These are phyloP conservation scores for Echinometra lucunter DNA, from an alignment of 53 echinoderm and acorn worm species.

Conservation along the genomic window DNA sequence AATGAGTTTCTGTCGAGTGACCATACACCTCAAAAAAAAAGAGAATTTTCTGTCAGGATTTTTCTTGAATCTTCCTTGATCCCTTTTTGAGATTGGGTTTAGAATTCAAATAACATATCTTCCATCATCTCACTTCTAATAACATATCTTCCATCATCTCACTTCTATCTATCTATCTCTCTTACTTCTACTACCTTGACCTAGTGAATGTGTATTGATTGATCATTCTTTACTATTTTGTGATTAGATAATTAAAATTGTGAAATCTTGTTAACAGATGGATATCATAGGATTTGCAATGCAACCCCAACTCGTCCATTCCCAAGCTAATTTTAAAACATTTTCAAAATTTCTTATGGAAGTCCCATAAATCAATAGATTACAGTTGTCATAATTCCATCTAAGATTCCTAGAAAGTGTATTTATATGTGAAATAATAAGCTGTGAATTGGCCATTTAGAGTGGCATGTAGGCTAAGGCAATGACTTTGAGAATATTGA, in stretches of 20 bases:
- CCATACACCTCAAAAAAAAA: no score
- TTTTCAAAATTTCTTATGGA: neutral
- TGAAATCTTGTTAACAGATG: neutral
- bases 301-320: neutral
- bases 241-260: neutral
- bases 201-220: neutral
- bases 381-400: neutral
- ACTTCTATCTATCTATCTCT: neutral
- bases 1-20: no score
- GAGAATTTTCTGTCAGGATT: no score
- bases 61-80: no score
- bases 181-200: neutral
- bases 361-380: neutral
- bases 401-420: neutral
- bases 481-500: neutral
- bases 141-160: neutral
- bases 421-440: neutral
- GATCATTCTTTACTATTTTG: neutral
- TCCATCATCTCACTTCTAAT: neutral
- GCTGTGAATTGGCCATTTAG: neutral
- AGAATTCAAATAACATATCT: no score
- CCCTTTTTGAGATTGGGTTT: no score
- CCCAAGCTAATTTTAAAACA: neutral
- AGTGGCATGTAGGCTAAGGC: neutral
- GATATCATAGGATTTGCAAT: neutral